Evolutionary conservation across 2,888 invertebrate species (phyloP), one percentile per base, ranked within the genome.

Genomic region (Cephonodes hylas): DNA sequence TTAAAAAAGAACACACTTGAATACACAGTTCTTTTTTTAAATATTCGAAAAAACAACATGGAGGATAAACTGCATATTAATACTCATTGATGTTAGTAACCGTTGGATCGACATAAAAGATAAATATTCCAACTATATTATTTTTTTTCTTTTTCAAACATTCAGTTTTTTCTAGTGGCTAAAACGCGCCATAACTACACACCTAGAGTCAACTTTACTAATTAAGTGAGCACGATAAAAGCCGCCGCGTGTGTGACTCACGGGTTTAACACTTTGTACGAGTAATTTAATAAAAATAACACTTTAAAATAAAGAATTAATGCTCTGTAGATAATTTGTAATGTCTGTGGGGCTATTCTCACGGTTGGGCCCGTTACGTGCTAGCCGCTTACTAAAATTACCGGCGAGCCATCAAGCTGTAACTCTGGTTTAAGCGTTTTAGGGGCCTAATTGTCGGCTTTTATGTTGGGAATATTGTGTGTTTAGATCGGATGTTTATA

Each of bases 311-410:
- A 62, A 62, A 62, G 45, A 63, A 77, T 81, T 83, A 83, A 85
- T 83, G 83, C 75, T 79, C 78, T 85, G 85, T 84, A 78, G 81
- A 84, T 81, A 85, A 86, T 85, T 78, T 77, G 75, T 82, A 83
- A 85, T 83, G 81, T 75, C 75, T 74, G 69, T 68, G 76, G 76
- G 75, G 70, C 73, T 73, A 75, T 85, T 85, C 85, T 84, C 85
- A 62, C 58, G 58, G 58, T 59, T 5, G 27, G 31, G 31, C 31
- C 34, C 56, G 34, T 56, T 34, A 58, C 42, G 34, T 58, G 60
- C 38, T 42, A 42, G 25, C 22, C 27, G 31, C 42, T 59, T 15
- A 18, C 18, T 18, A 0, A 7, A 31, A 10, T 18, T 10, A 23
- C 13, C 23, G 23, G 25, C 46, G 23, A 23, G 46, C n/a, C 22